A percentile compares a stretch with the other conserved stretches of the same genome.
phyloP scores from a whole-genome alignment of 2,888 invertebrate genomes.

The Drosophila rellima region DNA sequence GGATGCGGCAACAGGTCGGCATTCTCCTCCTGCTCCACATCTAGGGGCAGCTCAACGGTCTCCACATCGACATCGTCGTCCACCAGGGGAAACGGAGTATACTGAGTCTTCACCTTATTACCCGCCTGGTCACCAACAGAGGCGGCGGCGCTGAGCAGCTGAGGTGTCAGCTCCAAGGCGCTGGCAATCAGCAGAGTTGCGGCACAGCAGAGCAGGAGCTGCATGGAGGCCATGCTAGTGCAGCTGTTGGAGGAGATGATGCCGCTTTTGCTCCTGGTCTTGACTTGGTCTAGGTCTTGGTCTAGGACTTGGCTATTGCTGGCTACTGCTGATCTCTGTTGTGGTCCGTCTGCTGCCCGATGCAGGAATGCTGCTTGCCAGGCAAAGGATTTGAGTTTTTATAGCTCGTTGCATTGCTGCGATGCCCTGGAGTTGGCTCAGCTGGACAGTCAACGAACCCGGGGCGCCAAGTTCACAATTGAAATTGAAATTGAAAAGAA shows the following conservation, averaged over 20 bases:
- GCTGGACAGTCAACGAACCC: constrained; percentile 64
- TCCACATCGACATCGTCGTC: constrained; percentile 62
- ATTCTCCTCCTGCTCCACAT: constrained; percentile 56
- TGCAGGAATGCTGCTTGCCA: constrained; percentile 56
- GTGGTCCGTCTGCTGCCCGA: constrained; percentile 25
- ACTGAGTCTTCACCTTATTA: constrained; percentile 68
- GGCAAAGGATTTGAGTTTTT: constrained; percentile 50
- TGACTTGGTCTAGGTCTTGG: too few species aligned
- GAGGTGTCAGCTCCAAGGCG: constrained; percentile 73
- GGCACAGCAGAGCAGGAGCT: constrained; percentile 65
- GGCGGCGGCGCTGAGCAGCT: constrained; percentile 60
- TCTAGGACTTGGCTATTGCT: background rate
- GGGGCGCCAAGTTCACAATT: constrained; percentile 55
- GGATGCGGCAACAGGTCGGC: constrained; percentile 35
- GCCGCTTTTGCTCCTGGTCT: background rate
- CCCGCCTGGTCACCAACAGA: constrained; percentile 40
- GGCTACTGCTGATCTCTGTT: constrained; percentile 19
- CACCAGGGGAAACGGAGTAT: constrained; percentile 62
- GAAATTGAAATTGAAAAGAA: constrained; percentile 79
- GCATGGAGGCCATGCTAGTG: constrained; percentile 70
- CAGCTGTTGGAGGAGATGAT: constrained; percentile 27
- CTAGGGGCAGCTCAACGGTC: constrained; percentile 70
- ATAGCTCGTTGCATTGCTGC: constrained; percentile 42
- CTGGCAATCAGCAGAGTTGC: constrained; percentile 61
- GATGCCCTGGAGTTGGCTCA: constrained; percentile 12